phyloP scores from a whole-genome alignment of 2,797 vertebrate genomes.

The Gymnoscopelus microlampas region DNA sequence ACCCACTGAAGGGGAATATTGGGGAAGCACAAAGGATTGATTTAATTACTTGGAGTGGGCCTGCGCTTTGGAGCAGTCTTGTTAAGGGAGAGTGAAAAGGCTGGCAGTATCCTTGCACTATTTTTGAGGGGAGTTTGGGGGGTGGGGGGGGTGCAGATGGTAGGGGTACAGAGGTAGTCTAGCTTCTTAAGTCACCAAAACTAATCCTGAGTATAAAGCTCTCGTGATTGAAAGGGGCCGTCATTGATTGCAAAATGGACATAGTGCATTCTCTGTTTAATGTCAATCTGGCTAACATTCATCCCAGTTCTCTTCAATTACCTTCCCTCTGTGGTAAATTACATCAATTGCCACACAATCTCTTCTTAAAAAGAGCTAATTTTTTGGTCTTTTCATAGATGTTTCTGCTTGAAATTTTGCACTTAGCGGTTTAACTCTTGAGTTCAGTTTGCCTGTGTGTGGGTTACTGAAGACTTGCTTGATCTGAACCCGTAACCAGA shows the following conservation, averaged over 20 bases:
- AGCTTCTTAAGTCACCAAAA: conserved; percentile 91
- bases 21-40: conserved; percentile 97
- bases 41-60: conserved; percentile 99
- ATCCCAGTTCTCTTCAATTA: conserved; percentile 38
- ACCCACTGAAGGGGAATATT: conserved; percentile 88
- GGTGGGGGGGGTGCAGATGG: conserved; percentile 64
- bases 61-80: conserved; percentile 91
- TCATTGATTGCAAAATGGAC: conserved; percentile 83
- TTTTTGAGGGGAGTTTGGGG: conserved; percentile 38
- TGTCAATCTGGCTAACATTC: conserved; percentile 81
- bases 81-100: conserved; percentile 92
- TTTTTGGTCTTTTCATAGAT: conserved; percentile 29
- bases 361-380: conserved; percentile 30
- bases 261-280: conserved; percentile 85
- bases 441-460: no score
- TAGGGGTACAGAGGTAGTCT: conserved; percentile 82
- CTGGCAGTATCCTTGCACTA: conserved; percentile 86
- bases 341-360: conserved; percentile 26
- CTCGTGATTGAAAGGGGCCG: conserved; percentile 85
- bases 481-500: no score
- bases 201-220: conserved; percentile 90
- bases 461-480: no score
- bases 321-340: conserved; percentile 26
- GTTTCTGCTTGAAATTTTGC: conserved; percentile 1
- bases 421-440: no score